phyloP scores from a whole-genome alignment of 2,888 invertebrate genomes.

The Leptogaster cylindrica region DNA sequence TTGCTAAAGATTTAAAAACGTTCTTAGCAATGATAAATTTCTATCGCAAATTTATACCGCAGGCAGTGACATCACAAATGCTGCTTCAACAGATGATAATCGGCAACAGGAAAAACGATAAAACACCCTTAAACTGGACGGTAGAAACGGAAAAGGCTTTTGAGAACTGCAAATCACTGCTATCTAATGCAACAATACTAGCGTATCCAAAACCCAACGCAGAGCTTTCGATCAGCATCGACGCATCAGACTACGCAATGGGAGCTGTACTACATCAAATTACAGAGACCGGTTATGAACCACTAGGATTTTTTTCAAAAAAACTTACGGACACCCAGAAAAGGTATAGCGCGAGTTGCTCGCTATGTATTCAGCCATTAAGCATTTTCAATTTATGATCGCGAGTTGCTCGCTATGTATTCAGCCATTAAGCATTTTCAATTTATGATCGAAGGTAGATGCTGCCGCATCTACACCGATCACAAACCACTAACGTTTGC shows the following conservation, averaged over 20 bases:
- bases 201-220: not conserved
- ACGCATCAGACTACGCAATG: constrained; percentile 1
- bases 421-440: not conserved
- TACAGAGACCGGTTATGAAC: not conserved
- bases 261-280: not conserved
- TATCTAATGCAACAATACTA: not conserved
- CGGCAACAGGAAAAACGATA: constrained; percentile 42
- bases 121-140: constrained; percentile 37
- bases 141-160: constrained; percentile 10
- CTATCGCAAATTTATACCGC: constrained; percentile 53
- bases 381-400: too few species aligned
- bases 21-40: constrained; percentile 57
- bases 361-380: too few species aligned
- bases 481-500: not conserved
- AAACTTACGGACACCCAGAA: not conserved
- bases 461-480: not conserved
- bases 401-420: constrained; percentile 3
- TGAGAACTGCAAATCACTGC: constrained; percentile 6
- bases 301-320: constrained; percentile 4
- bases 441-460: not conserved
- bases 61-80: constrained; percentile 37
- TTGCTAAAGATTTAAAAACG: constrained; percentile 51
- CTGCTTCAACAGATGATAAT: constrained; percentile 15
- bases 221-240: not conserved
- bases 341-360: not conserved